Evolutionary conservation across 2,113 vertebrate genomes (phyloP), one percentile per base, ranked within the genome.

Genomic region (Euleptes europaea): DNA sequence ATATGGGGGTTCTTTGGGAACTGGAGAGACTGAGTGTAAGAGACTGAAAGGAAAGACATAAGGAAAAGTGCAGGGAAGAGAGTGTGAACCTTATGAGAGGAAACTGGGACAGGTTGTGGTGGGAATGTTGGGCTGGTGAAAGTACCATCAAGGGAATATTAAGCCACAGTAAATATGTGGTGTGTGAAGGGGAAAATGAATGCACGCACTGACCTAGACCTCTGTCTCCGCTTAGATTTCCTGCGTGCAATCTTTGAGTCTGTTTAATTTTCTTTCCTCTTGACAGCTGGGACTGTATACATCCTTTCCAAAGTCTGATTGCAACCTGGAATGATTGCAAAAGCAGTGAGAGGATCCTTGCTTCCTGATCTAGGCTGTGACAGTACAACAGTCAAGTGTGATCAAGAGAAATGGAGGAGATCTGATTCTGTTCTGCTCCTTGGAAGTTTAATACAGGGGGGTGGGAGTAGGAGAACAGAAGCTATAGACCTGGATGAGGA

Each of bases 251-350:
- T 57, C 12, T 57, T 54, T 57, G 13, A 40, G 49, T 57, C 67
- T 82, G 49, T 57, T 82, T 82, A 72, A 40, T 57, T 82, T 82
- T 60, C 67, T 72, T 72, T 31, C 76, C 51, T 47, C 51, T 70
- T 42, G 31, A 72, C 40, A 72, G 54, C 51, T 65, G 67, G 35
- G 40, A 57, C 33, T 71, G 26, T 57, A 57, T 82, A n/a, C 35
- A 72, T 31, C 9, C 31, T 8, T 49, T n/a, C 33, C 10, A 28
- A 72, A 57, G 40, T 38, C 49, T 69, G 26, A 42, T 12, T 63
- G 14, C 14, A 71, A 60, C 19, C 33, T 71, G 47, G 47, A 82
- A 54, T 26, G n/a, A 51, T 33, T 72, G 51, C 35, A 73, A 63
- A 42, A 57, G 51, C 44, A 17, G 28, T 1, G 3, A 47, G 47